phyloP scores from a whole-genome alignment of 37 sponge, comb jelly and placozoan species.

The Hormiphora californensis region DNA sequence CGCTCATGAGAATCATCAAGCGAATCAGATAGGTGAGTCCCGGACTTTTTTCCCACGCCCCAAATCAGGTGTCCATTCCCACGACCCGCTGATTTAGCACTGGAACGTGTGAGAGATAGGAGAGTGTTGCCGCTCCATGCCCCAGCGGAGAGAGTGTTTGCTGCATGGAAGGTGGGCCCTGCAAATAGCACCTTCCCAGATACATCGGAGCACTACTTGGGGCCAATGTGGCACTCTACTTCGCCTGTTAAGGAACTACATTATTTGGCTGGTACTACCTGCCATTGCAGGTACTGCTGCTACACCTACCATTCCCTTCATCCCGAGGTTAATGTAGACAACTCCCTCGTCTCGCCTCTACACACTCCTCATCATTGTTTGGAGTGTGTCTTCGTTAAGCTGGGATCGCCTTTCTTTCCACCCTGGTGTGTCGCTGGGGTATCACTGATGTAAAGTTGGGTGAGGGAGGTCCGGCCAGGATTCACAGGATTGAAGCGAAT shows the following conservation, averaged over 20 bases:
- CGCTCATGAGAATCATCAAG: background rate
- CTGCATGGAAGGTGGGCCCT: background rate
- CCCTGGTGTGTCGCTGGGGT: background rate
- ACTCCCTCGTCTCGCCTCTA: constrained; percentile 15
- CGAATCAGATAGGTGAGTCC: background rate
- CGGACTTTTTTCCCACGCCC: background rate
- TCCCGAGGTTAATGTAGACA: background rate
- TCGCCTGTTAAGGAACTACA: constrained; percentile 1
- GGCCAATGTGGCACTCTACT: background rate
- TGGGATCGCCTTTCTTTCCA: too few species aligned
- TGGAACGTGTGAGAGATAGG: background rate
- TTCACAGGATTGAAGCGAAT: constrained; percentile 2
- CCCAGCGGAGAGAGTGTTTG: background rate
- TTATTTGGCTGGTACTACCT: background rate
- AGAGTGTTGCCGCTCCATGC: background rate
- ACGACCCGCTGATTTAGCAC: background rate
- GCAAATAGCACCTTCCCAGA: background rate
- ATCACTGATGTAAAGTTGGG: background rate
- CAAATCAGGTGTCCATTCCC: background rate
- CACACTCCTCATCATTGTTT: background rate
- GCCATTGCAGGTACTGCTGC: background rate
- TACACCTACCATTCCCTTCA: background rate
- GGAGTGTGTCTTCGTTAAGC: background rate
- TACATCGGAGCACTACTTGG: background rate
- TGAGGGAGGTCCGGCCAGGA: background rate